Conservation (phyloP, 2,888 invertebrate species). For the Belgica antarctica region DNA sequence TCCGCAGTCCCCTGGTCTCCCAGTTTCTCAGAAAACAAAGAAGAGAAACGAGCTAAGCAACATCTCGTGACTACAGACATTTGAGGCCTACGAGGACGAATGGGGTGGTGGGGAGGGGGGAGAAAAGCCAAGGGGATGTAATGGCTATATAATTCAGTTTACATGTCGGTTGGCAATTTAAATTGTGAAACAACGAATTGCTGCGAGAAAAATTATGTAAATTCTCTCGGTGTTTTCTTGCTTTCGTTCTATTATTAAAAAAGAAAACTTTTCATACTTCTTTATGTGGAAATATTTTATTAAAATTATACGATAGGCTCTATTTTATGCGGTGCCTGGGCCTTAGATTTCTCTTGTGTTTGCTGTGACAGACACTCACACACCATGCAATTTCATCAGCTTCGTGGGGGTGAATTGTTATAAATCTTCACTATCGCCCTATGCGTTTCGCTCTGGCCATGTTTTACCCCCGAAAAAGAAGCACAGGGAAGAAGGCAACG, state of each 20-base stretch:
- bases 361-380: conserved; percentile 11
- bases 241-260: conserved; percentile 19
- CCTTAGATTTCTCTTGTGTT: conserved; percentile 1
- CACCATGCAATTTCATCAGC: conserved; percentile 21
- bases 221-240: conserved; percentile 23
- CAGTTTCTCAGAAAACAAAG: neutral
- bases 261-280: conserved; percentile 18
- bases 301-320: conserved; percentile 5
- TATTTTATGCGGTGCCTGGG: conserved; percentile 1
- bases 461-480: neutral
- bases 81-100: neutral
- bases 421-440: conserved; percentile 25
- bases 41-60: conserved; percentile 23
- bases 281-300: conserved; percentile 29
- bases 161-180: conserved; percentile 43
- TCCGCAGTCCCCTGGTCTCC: too few species aligned
- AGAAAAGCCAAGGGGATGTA: conserved; percentile 28
- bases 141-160: conserved; percentile 42
- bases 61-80: conserved; percentile 39
- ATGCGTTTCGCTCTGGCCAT: neutral
- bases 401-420: conserved; percentile 1
- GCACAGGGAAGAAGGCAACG: neutral
- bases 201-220: conserved; percentile 38
- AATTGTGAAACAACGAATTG: conserved; percentile 25
- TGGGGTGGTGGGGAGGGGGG: neutral